Base-by-base conservation (phyloP, 2,888 invertebrate genomes). In the Aquatica leii region DNA sequence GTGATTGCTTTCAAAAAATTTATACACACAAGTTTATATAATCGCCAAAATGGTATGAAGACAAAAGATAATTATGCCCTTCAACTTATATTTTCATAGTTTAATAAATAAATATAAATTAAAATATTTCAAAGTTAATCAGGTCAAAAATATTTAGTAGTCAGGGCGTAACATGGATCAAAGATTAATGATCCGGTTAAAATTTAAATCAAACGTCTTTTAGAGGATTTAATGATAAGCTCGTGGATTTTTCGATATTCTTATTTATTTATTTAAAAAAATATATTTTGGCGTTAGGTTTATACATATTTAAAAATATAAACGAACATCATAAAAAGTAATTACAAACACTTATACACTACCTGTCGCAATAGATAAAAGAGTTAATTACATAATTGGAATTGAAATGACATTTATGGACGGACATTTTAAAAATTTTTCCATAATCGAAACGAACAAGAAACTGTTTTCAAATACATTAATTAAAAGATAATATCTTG, bases 181-280 rank as follows among this genome's bases (percentile, higher is more conserved):
- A 62, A 74, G 75, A 76, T 76, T 75, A 76, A 75, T 75, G 74
- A 71, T 71, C 71, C 73, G 75, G 75, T 76, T 75, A 75, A 74
- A 75, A 74, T 73, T 75, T 76, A 75, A 76, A 76, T 76, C 74
- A 74, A 43, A 70, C 69, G 65, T 71, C 72, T 72, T 71, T 70
- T 68, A 69, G 62, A 64, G 62, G 71, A 71, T 68, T 70, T 72
- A 74, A 69, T 74, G 74, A 74, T 71, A 68, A 72, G 61, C 68
- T 74, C 67, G 74, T 74, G 73, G 75, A 75, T 53, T 24, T 6
- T 2, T 24, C 24, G 2, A 24, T 6, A 4, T 6, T 24, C 24
- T 24, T 24, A 24, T 6, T 24, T 24, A 24, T 24, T 24, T 4
- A n/a, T n/a, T n/a, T n/a, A n/a, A n/a, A 24, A 4, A 24, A 24